Evolutionary conservation across 2,888 invertebrate genomes (phyloP), one percentile per base, ranked within the genome.

Genomic region (Polydrusus cervinus): DNA sequence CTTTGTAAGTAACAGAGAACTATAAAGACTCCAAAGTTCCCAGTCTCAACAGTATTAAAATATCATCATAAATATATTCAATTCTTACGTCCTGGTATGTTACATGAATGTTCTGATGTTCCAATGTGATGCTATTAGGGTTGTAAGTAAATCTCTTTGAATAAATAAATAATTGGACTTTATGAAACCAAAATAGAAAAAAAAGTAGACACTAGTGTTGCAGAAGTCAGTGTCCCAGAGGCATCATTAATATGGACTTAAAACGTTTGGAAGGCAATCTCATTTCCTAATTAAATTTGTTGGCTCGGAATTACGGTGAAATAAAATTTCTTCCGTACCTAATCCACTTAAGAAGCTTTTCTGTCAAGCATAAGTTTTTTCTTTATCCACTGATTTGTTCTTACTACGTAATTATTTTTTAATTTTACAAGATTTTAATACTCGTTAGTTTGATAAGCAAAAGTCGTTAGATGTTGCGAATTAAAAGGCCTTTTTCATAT

Each of bases 241-340:
- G 45, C 16, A 69, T 69, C 60, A 69, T 69, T 69, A 69, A 20
- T 69, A 47, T 47, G 53, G 69, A 69, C 69, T 69, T 60, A 60
- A 69, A 69, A 16, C 60, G 60, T 69, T 69, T 60, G 47, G 60
- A 47, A 69, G 60, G 69, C 69, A 60, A 69, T 69, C 69, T 69
- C 60, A 69, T 60, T 69, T 69, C 69, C 45, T 60, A 69, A 69
- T 69, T 69, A 69, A 43, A 69, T 69, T 69, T 60, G 55, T 20
- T 38, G 25, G 60, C 51, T 66, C 34, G 18, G 25, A 38, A 66
- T 66, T 47, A 49, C 49, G 49, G 65, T 65, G 25, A 65, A 49
- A 64, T 43, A 64, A 64, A 64, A 30, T 65, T 65, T 30, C 65
- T 65, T 51, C 47, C 18, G 14, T 25, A 60, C 57, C n/a, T 60